Conservation (phyloP, 2,113 vertebrate species). For the Stegostoma tigrinum region DNA sequence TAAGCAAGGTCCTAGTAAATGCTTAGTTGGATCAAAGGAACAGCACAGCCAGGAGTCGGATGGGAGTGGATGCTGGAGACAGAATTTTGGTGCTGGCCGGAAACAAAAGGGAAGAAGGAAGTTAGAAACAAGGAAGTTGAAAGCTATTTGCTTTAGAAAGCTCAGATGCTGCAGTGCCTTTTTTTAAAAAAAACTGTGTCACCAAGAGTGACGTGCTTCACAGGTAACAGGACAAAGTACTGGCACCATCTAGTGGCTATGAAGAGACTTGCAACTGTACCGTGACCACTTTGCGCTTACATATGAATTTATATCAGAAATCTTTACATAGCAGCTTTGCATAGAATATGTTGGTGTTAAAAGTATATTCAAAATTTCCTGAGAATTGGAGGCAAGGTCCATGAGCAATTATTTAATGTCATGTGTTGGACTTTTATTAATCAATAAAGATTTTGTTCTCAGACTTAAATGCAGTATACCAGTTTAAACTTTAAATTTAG, state of each 20-base stretch:
- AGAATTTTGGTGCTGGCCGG: not conserved
- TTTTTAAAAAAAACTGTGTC: not conserved
- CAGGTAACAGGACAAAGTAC: not conserved
- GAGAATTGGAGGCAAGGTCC: not conserved
- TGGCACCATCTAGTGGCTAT: not conserved
- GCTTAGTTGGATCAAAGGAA: not conserved
- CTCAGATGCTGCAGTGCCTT: no score
- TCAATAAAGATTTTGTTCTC: not conserved
- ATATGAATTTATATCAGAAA: not conserved
- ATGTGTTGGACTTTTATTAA: not conserved
- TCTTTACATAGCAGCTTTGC: not conserved
- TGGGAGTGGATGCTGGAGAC: not conserved
- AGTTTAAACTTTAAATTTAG: not conserved
- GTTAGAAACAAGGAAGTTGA: not conserved
- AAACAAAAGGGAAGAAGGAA: not conserved
- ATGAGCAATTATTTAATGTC: not conserved
- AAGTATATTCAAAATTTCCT: not conserved
- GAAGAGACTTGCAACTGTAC: not conserved
- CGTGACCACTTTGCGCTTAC: not conserved
- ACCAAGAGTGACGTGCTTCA: not conserved
- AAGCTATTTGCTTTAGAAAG: not conserved
- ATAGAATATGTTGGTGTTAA: not conserved
- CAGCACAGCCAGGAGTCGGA: not conserved
- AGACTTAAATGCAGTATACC: not conserved
- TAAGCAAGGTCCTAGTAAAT: not conserved